Base-by-base conservation (phyloP, 2,797 vertebrate species). In the Echeneis naucrates region DNA sequence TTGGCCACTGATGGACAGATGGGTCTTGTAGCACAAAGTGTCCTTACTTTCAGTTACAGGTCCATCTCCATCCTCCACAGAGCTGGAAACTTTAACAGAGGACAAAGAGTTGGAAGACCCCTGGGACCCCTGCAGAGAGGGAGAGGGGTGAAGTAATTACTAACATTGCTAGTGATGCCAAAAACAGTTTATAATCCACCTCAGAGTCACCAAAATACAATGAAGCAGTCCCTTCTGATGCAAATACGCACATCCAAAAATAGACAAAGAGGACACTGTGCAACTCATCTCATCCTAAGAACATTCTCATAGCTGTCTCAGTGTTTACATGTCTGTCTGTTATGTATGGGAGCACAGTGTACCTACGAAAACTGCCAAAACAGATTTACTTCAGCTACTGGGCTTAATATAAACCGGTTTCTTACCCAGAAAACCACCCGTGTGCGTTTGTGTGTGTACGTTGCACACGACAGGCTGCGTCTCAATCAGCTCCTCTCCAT, bases 31-130 rank as follows among this genome's bases (percentile, higher is more conserved):
- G 38, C 11, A n/a, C 38, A 11, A 1, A 21, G 57, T 52, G 68
- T 65, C 47, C 93, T 96, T 94, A 97, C 96, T 95, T 95, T 97
- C 97, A 37, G 71, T 67, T 82, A 91, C 89, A 23, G 93, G 87
- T 70, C 91, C 94, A 1, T 97, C 95, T 1, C 91, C 93, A 60
- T 97, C 96, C 38, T 97, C 96, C 93, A 95, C 95, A 6, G 97
- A 96, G 91, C 94, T 96, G 91, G 96, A 96, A 60, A 96, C 96
- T 93, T 97, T 96, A 89, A 95, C 93, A 84, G 97, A 97, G 64
- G 97, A 96, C 85, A 97, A 91, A 81, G 96, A 97, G 84, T 92
- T 93, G 80, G 97, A 97, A 76, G 97, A 98, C 68, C 95, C 95
- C 67, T 96, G 95, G 79, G 97, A 97, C 68, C 94, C 95, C 97